Base-by-base conservation (phyloP, 2,113 vertebrate genomes). In the Callithrix jacchus region DNA sequence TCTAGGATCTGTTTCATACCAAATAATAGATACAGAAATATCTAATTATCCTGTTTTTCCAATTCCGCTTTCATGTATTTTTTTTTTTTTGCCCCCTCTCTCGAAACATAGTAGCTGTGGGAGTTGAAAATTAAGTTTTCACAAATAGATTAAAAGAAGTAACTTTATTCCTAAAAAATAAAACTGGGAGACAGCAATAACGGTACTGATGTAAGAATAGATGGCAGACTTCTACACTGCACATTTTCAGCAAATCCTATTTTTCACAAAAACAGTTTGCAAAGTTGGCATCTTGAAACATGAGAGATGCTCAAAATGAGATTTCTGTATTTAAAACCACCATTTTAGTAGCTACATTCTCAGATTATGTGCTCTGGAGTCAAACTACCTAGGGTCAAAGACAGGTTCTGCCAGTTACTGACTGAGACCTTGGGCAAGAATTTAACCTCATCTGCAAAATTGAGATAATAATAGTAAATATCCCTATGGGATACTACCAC, bases 391-490 rank as follows among this genome's bases (percentile, higher is more conserved):
- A 79, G 40, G 30, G 61, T 94, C 45, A 61, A 92, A 64, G 54
- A 45, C 1, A 96, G 17, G 47, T 11, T 87, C 61, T 82, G 35
- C 16, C 71, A 77, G 8, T 96, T 79, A 80, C 13, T 91, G 27
- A 64, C 40, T 35, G 14, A 88, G 64, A 96, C 9, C 54, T 30
- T 92, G 45, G 76, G 89, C 21, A 85, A 88, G 49, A 95, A 74
- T 35, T 40, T 76, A 37, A 81, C n/a, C 9, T 56, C 49, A 80
- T 8, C 56, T 85, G 45, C 16, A 85, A 87, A 90, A 45, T 20
- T 77, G 74, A 81, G 82, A 82, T 64, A 95, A 96, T 83, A 66
- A 87, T 83, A 90, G 68, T 68, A 90, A 93, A 87, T 88, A 74
- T 42, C 56, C 70, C 27, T 8, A 58, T 20, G 45, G n/a, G 35